Base-by-base conservation (phyloP, 2,888 invertebrate genomes). In the Halictus quadricinctus region DNA sequence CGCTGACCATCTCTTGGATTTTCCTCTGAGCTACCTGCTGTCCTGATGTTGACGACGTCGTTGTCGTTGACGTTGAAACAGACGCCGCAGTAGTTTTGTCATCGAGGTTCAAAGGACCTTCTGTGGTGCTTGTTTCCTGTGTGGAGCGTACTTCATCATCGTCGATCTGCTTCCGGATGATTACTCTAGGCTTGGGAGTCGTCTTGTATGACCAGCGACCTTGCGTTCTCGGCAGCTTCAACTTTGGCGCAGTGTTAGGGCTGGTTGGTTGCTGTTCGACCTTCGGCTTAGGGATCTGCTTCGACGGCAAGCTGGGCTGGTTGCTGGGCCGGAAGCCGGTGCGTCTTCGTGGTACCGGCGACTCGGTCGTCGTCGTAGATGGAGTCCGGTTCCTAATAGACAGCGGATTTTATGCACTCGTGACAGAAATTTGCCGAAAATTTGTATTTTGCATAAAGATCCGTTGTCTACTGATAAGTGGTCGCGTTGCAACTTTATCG, bases 161-260 rank as follows among this genome's bases (percentile, higher is more conserved):
- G 7, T 92, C 92, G 0, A 95, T 95, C 90, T 96, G 96, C 93
- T 97, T 97, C 78, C 97, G 95, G 89, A 98, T 98, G 76, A 96
- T 96, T 13, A 98, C 97, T 94, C 98, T 96, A 6, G 98, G 98
- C 94, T 98, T 98, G 0, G 98, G 97, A 43, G 98, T 97, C 15
- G 98, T 98, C 95, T 98, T 98, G 94, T 98, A 98, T 91, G 98
- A 97, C 98, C 98, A 98, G 89, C 98, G 96, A 78, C 98, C 98
- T 74, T 97, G 97, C 21, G 97, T 96, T 72, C 98, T 96, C 92
- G 97, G 97, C 70, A 98, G 95, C 94, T 98, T 98, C 91, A 98
- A 97, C 95, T 97, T 97, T 93, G 97, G 97, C 83, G 97, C 95
- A 88, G 97, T 96, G 64, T 96, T 96, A 8, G 96, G 95, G 41